Base-by-base conservation (phyloP, 2,113 vertebrate genomes). In the Upupa epops region DNA sequence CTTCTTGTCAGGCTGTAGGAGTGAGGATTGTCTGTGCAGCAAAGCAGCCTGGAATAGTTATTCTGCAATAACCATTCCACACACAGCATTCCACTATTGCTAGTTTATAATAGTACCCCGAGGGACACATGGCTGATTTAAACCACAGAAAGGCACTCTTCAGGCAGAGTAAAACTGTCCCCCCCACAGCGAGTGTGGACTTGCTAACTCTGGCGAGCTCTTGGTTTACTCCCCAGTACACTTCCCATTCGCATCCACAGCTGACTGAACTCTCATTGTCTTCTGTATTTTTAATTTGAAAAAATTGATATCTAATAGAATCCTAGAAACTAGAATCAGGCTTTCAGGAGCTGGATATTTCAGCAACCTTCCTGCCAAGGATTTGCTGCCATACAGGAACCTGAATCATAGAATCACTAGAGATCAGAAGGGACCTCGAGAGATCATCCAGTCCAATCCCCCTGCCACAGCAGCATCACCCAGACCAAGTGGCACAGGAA, bases 121-220 rank as follows among this genome's bases (percentile, higher is more conserved):
- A 71, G 91, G 94, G 93, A 94, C 85, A 60, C 82, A 94, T 74
- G 92, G 85, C 91, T 95, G 79, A 94, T 85, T 75, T 94, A 92
- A 96, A 94, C 95, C 93, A 95, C 94, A 96, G 94, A 95, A 94
- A 96, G 91, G 52, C 94, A 87, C 94, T 95, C 84, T 93, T 88
- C 89, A 92, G 81, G 82, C 93, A 74, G 91, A 91, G 72, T 81
- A 95, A 95, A 94, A 95, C 56, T 89, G 79, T 92, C 48, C 85
- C 88, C 94, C 95, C 94, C 90, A 77, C 85, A 92, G 95, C 34
- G 72, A 96, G 95, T 94, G 95, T 79, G 87, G 95, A 95, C 93
- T 94, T 96, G 94, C 94, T 94, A 96, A 95, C 87, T 92, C 93
- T 96, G 95, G 93, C 42, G 13, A 92, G 81, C 84, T 94, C 87